Percentiles rank a stretch among this genome's conserved stretches.
Evolutionary conservation across 2,797 vertebrate species (phyloP).

Genomic region (Dicrostonyx torquatus): DNA sequence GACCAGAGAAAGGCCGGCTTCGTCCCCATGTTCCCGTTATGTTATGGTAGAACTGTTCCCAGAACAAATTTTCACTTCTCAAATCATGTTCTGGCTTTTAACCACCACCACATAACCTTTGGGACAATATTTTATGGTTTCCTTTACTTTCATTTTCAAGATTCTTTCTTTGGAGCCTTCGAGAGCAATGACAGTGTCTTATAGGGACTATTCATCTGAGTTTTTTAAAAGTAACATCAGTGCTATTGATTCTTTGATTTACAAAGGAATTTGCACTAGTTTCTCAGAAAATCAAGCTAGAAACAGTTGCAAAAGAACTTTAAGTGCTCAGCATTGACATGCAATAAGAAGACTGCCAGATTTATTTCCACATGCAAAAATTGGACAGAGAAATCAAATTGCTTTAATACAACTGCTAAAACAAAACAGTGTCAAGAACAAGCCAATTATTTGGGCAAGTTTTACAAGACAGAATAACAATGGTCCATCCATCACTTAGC

Average conservation of each 20-base stretch:
- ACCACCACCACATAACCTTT: slow-evolving; percentile 44
- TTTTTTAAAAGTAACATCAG: slow-evolving; percentile 69
- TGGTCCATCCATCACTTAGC: background rate
- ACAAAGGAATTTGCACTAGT: slow-evolving; percentile 57
- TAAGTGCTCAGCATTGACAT: slow-evolving; percentile 13
- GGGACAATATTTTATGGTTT: slow-evolving; percentile 51
- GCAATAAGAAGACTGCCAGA: slow-evolving; percentile 46
- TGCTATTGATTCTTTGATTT: slow-evolving; percentile 64
- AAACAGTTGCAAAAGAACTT: slow-evolving; percentile 52
- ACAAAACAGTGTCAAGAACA: background rate
- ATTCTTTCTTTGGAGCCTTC: slow-evolving; percentile 63
- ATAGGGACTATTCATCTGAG: slow-evolving; percentile 55
- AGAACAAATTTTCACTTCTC: slow-evolving; percentile 47
- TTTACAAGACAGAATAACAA: background rate
- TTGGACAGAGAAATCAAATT: slow-evolving; percentile 13
- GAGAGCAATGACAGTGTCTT: slow-evolving; percentile 21
- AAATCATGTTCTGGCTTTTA: slow-evolving; percentile 43
- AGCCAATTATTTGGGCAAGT: background rate
- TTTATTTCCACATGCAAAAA: background rate
- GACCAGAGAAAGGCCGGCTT: slow-evolving; percentile 53
- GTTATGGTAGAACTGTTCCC: slow-evolving; percentile 44
- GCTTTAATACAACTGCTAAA: slow-evolving; percentile 1
- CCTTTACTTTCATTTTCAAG: slow-evolving; percentile 41
- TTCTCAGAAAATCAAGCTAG: slow-evolving; percentile 64
- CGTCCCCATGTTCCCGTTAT: background rate